phyloP scores from a whole-genome alignment of 1,140 invertebrate species.

The Panulirus ornatus region DNA sequence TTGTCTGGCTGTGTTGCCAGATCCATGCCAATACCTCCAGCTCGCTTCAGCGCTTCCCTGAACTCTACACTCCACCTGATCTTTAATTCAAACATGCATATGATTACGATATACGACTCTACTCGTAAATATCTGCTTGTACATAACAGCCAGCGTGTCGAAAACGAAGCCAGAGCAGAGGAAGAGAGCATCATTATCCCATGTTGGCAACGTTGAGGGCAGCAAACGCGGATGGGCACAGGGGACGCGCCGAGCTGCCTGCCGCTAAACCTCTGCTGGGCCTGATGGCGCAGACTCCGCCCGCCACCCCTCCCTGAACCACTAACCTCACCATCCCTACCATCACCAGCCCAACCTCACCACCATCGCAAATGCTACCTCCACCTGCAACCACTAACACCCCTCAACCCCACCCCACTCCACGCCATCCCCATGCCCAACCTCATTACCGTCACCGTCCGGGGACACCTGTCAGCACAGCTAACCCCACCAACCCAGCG shows the following conservation, averaged over 20 bases:
- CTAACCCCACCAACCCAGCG: too few species aligned
- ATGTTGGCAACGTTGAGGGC: slow-evolving; percentile 51
- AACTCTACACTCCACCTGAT: too few species aligned
- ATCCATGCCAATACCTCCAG: slow-evolving; percentile 40
- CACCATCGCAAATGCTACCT: background rate
- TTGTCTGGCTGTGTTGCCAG: slow-evolving; percentile 50
- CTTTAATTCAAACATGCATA: too few species aligned
- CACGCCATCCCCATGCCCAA: background rate
- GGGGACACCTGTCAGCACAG: background rate
- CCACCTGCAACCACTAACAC: too few species aligned
- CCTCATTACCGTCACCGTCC: background rate
- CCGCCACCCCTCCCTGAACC: slow-evolving; percentile 8
- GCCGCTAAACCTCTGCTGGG: slow-evolving; percentile 20
- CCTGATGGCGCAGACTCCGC: slow-evolving; percentile 19
- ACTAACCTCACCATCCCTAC: background rate
- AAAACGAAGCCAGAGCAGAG: background rate
- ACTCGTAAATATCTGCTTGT: too few species aligned
- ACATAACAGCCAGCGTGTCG: background rate
- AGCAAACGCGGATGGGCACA: slow-evolving; percentile 59
- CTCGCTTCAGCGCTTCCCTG: background rate
- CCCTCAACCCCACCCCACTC: background rate
- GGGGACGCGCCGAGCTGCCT: slow-evolving; percentile 42
- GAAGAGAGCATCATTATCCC: background rate
- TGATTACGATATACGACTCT: too few species aligned
- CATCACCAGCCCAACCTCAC: background rate